These are phyloP conservation scores for Nomada ferruginata DNA, from an alignment of 2,888 invertebrate genomes.

Conservation along the genomic window DNA sequence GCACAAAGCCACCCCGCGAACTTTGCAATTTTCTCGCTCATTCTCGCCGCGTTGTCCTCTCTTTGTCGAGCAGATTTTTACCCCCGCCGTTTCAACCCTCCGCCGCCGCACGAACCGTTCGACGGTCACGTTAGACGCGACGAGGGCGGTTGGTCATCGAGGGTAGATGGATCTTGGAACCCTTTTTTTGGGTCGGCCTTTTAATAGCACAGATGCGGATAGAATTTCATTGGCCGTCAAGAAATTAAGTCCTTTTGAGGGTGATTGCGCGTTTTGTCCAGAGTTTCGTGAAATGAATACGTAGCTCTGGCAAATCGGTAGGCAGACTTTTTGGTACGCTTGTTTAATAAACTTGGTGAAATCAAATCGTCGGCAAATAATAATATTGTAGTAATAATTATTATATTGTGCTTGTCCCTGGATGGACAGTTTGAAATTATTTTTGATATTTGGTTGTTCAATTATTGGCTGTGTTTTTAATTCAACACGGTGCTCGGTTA, in stretches of 20 bases:
- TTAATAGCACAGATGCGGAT: neutral
- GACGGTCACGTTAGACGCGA: conserved; percentile 16
- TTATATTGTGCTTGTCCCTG: no score
- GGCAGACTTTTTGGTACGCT: no score
- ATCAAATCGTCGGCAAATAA: no score
- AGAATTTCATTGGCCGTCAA: conserved; percentile 10
- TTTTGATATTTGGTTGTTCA: no score
- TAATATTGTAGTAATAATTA: no score
- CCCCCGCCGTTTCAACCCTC: neutral
- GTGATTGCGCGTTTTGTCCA: neutral
- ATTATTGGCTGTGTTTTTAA: no score
- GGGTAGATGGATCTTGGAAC: neutral
- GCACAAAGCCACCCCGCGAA: conserved; percentile 60
- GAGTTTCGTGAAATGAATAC: neutral
- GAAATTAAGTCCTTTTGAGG: neutral
- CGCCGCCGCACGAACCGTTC: neutral
- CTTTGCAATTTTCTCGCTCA: conserved; percentile 67
- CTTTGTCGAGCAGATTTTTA: conserved; percentile 35
- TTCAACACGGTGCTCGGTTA: no score
- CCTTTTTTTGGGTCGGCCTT: conserved; percentile 1
- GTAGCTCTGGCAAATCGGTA: no score
- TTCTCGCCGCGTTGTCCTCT: conserved; percentile 17
- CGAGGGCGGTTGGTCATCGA: neutral
- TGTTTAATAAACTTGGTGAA: no score
- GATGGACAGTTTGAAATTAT: no score